Percentiles rank a stretch among this genome's conserved stretches.
Conservation (phyloP, 2,888 invertebrate genomes). For the Sarcophaga subvicina region DNA sequence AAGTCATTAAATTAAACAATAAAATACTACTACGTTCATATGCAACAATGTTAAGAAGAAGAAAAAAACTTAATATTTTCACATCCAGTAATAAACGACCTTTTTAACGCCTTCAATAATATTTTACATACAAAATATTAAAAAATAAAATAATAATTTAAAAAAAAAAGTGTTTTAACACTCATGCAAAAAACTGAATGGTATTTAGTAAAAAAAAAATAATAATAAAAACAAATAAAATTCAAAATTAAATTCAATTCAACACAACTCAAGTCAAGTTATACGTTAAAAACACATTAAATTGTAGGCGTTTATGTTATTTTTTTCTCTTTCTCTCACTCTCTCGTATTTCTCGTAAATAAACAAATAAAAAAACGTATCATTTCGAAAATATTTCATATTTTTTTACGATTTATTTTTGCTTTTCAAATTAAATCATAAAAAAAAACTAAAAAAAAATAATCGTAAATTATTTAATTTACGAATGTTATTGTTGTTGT, state of each 20-base stretch:
- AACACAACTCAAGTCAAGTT: background rate
- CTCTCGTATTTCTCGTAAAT: background rate
- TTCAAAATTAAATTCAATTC: background rate
- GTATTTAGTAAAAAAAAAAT: background rate
- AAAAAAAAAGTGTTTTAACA: no score
- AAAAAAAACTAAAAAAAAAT: slow-evolving; percentile 2
- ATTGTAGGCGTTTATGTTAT: slow-evolving; percentile 57
- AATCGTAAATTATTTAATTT: slow-evolving; percentile 41
- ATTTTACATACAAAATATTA: slow-evolving; percentile 41
- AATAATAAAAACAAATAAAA: background rate
- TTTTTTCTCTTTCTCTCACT: background rate
- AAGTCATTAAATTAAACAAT: background rate
- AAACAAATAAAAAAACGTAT: background rate
- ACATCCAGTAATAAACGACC: slow-evolving; percentile 42
- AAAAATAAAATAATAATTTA: no score
- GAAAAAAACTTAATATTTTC: no score
- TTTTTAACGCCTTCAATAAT: slow-evolving; percentile 63
- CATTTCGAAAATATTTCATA: slow-evolving; percentile 15
- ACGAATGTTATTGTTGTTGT: slow-evolving; percentile 13
- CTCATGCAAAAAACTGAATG: background rate
- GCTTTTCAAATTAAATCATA: slow-evolving; percentile 10
- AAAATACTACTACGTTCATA: slow-evolving; percentile 11
- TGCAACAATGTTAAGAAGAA: slow-evolving; percentile 47
- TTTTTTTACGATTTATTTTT: background rate
- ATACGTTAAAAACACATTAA: slow-evolving; percentile 18